These are phyloP conservation scores for Cephonodes hylas DNA, from an alignment of 2,888 invertebrate species.

Conservation along the genomic window DNA sequence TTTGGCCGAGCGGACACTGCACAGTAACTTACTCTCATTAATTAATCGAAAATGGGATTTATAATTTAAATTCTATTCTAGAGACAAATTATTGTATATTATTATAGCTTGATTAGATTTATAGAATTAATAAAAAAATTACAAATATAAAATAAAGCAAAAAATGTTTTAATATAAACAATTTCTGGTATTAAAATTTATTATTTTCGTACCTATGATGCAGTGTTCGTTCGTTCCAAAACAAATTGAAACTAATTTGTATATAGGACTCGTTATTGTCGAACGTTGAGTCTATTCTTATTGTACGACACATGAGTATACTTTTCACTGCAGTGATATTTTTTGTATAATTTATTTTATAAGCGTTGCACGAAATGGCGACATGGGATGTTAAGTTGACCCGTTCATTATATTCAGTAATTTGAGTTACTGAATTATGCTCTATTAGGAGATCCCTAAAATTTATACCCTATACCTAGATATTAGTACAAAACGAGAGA, in stretches of 20 bases:
- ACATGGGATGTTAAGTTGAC: neutral
- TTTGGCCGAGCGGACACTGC: neutral
- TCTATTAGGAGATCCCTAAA: neutral
- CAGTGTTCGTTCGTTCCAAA: neutral
- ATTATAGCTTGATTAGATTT: too few relatives aligned
- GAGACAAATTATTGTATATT: too few relatives aligned
- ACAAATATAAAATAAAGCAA: neutral
- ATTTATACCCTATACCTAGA: neutral
- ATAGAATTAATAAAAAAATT: too few relatives aligned
- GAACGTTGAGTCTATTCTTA: neutral
- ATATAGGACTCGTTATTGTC: neutral
- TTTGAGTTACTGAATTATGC: neutral
- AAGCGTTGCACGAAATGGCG: constrained; percentile 14
- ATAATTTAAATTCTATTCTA: neutral
- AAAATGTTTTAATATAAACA: neutral
- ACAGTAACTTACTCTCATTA: neutral
- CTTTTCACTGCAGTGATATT: constrained; percentile 16
- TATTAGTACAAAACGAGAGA: neutral
- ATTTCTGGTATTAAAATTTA: neutral
- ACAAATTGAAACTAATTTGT: neutral
- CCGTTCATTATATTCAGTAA: neutral
- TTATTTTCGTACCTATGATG: neutral
- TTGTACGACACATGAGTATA: neutral
- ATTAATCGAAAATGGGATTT: neutral
- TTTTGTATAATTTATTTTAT: constrained; percentile 18